Evolutionary conservation across 2,113 vertebrate species (phyloP).

Genomic region (Thunnus thynnus): DNA sequence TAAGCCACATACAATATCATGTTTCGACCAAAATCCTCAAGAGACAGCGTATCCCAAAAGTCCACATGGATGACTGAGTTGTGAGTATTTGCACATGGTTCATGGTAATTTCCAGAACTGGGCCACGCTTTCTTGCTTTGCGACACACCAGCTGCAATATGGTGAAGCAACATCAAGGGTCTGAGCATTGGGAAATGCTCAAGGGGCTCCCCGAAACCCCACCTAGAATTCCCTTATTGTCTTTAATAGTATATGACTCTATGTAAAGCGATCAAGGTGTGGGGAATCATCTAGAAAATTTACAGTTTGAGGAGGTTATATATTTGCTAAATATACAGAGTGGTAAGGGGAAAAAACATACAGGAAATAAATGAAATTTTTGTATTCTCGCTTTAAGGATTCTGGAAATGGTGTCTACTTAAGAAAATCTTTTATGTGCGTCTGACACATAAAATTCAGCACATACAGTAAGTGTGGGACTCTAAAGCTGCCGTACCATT

Average conservation of each 20-base stretch:
- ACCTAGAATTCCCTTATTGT: slow-evolving; percentile 40
- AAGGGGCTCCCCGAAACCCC: slow-evolving; percentile 60
- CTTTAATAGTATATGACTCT: slow-evolving; percentile 30
- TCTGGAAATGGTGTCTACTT: not conserved
- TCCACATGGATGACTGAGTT: slow-evolving; percentile 63
- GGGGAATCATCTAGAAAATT: slow-evolving; percentile 40
- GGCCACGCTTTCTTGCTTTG: not conserved
- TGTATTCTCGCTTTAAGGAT: not conserved
- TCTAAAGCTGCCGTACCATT: slow-evolving; percentile 2
- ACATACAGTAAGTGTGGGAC: no score
- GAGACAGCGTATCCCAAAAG: slow-evolving; percentile 65
- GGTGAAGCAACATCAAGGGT: not conserved
- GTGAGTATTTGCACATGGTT: slow-evolving; percentile 29
- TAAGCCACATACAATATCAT: not conserved
- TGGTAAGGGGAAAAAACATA: not conserved
- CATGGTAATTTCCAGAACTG: slow-evolving; percentile 70
- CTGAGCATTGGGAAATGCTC: slow-evolving; percentile 23
- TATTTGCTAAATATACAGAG: not conserved
- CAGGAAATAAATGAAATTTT: slow-evolving; percentile 10
- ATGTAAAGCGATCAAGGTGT: not conserved
- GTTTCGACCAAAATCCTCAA: slow-evolving; percentile 68
- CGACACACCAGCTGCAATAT: slow-evolving; percentile 57
- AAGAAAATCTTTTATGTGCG: no score
- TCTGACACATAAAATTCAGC: not conserved
- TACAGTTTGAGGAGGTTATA: slow-evolving; percentile 9